These are phyloP conservation scores for Phaethon lepturus DNA, from an alignment of 2,113 vertebrate species.

Conservation along the genomic window DNA sequence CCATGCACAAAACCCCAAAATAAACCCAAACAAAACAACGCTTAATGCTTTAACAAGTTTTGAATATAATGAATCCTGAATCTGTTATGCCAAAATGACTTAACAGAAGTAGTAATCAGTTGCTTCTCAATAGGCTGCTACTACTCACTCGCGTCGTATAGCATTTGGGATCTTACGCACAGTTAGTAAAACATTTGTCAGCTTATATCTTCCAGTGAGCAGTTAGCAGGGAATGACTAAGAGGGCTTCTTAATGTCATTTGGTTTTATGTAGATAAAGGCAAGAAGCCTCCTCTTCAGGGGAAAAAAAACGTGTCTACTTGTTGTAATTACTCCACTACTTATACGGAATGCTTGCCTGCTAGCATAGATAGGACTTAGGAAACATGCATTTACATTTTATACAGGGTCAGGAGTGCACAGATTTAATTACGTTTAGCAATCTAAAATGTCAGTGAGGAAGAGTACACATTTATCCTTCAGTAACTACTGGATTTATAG, in stretches of 20 bases:
- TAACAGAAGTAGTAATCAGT: not conserved
- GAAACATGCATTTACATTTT: not conserved
- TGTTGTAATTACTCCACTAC: not conserved
- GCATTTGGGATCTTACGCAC: not conserved
- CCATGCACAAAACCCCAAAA: not conserved
- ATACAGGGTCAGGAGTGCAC: not conserved
- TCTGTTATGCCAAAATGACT: not conserved
- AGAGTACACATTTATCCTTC: not conserved
- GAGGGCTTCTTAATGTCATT: not conserved
- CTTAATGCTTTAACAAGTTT: not conserved
- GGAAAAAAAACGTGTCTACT: not conserved
- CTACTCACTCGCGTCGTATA: rapidly evolving
- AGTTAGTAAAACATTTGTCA: not conserved
- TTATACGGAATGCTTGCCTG: not conserved
- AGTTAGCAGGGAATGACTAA: not conserved
- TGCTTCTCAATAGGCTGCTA: not conserved
- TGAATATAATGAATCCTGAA: not conserved
- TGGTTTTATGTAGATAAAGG: not conserved
- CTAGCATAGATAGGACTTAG: not conserved
- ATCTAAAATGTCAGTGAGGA: not conserved
- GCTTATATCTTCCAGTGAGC: not conserved
- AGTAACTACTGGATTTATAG: not conserved
- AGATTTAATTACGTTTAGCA: not conserved
- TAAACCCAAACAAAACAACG: not conserved
- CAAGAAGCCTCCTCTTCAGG: not conserved